Base-by-base conservation (phyloP, 92 coral and sea anemone genomes). In the Porites rus region DNA sequence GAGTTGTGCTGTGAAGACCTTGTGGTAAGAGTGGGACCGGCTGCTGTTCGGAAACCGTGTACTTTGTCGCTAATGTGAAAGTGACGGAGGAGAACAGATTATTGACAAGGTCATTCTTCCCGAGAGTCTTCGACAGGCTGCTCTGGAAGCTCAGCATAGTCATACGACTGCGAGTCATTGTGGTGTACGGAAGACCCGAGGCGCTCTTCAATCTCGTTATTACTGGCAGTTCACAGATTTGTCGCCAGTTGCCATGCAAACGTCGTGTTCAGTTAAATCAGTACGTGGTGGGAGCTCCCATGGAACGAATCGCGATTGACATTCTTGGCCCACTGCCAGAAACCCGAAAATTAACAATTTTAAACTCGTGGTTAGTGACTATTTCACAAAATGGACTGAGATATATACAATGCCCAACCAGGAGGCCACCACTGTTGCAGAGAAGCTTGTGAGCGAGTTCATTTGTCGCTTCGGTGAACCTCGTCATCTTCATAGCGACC, bases 311-410 rank as follows among this genome's bases (percentile, higher is more conserved):
- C 2, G 95, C 95, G 2, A 82, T 86, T 92, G 93, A 86, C 84
- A 90, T 93, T 58, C 77, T 93, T 19, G 93, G 88, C 16, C 93
- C 96, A 17, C 74, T 93, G 72, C 96, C 91, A 50, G 52, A 54
- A 69, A 90, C 93, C 91, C 78, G 18, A 67, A 82, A 7, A 89
- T 82, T 14, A 88, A 89, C 82, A 87, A 80, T 53, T 92, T 53
- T 54, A 68, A 86, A 21, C 86, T 81, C 60, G 93, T 86, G 22
- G 89, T 92, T 14, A 75, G 91, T 63, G 89, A 92, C 54, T 89
- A 92, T 67, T 92, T 92, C 69, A 90, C 95, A 28, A 90, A 90
- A 77, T 93, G 93, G 93, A 93, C 96, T 17, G 90, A 86, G 52
- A 65, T 88, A 28, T 90, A 89, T 63, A 86, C 89, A 10, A 19